Base-by-base conservation (phyloP, 2,113 vertebrate species). In the Miniopterus natalensis region DNA sequence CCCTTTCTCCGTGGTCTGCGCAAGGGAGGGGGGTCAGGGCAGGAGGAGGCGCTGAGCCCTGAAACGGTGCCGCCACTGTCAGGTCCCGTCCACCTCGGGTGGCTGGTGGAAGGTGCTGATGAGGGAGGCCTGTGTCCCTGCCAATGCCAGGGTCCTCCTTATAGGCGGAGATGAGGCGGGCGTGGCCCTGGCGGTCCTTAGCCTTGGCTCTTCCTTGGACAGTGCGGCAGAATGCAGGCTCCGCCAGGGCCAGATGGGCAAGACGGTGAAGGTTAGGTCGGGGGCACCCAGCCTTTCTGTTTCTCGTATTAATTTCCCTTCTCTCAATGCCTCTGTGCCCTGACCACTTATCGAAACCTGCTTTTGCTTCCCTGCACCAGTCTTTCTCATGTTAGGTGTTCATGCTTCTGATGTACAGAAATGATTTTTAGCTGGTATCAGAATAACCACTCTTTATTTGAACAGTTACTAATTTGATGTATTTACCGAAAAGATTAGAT, bases 21-120 rank as follows among this genome's bases (percentile, higher is more conserved):
- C 12, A 18, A 17, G 81, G 31, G 73, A 71, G 25, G 9, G 9
- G 17, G 79, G 2, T 45, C 13, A n/a, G 55, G 80, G 25, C 4
- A 66, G 4, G 53, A 61, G 0, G 8, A 57, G 7, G 9, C 29
- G 40, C 27, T 3, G 4, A 27, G 36, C 36, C 2, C 10, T 2
- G 68, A 66, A 29, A 18, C 51, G 79, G 8, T 0, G 0, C 65
- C 8, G 3, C 15, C 0, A 0, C 5, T 5, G 2, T 36, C 21
- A 71, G 81, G 74, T 21, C 25, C 21, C 25, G 21, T 8, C 11
- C 49, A 6, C 49, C 9, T 53, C 10, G 21, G 31, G 20, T 6
- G n/a, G 31, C 42, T 66, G 29, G 29, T 86, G 55, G 80, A 40
- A 59, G 12, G n/a, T 6, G 25, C 2, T 36, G n/a, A 66, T 65